Evolutionary conservation across 2,888 invertebrate genomes (phyloP).

Genomic region (Masnerella sp.): DNA sequence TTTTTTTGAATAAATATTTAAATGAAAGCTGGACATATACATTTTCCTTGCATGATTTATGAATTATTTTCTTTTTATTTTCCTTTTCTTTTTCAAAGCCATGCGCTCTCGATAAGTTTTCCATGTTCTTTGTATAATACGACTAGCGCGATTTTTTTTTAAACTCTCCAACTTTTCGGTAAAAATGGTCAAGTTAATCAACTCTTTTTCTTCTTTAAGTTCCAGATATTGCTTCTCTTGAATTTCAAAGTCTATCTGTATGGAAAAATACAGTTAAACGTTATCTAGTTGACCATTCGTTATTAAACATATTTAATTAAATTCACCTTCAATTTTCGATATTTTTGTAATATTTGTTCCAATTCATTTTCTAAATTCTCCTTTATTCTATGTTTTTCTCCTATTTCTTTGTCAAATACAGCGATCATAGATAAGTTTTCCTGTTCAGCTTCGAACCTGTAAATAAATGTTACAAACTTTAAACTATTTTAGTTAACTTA

Average conservation of each 20-base stretch:
- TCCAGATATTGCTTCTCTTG: constrained; percentile 64
- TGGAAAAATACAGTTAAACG: constrained; percentile 3
- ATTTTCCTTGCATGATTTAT: no score
- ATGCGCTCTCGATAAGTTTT: constrained; percentile 64
- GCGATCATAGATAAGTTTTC: constrained; percentile 57
- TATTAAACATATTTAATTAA: neutral
- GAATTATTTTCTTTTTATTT: constrained; percentile 61
- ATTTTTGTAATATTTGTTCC: constrained; percentile 54
- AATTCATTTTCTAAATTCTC: constrained; percentile 61
- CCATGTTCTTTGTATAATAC: constrained; percentile 71
- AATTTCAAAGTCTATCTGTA: constrained; percentile 60
- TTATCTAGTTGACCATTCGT: no score
- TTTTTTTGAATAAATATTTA: no score
- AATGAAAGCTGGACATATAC: no score
- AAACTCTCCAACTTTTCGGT: constrained; percentile 65
- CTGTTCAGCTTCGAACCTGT: constrained; percentile 63
- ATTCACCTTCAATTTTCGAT: constrained; percentile 62
- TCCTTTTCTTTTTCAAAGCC: constrained; percentile 65
- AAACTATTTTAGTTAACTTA: neutral
- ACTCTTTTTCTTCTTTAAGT: constrained; percentile 68
- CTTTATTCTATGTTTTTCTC: constrained; percentile 62
- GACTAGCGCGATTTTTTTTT: constrained; percentile 69
- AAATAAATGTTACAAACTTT: neutral
- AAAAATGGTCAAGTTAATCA: constrained; percentile 62
- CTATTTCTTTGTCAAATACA: constrained; percentile 67